Percentiles rank a stretch among this genome's conserved stretches.
Conservation (phyloP, 2,113 vertebrate species). For the Chionis minor region DNA sequence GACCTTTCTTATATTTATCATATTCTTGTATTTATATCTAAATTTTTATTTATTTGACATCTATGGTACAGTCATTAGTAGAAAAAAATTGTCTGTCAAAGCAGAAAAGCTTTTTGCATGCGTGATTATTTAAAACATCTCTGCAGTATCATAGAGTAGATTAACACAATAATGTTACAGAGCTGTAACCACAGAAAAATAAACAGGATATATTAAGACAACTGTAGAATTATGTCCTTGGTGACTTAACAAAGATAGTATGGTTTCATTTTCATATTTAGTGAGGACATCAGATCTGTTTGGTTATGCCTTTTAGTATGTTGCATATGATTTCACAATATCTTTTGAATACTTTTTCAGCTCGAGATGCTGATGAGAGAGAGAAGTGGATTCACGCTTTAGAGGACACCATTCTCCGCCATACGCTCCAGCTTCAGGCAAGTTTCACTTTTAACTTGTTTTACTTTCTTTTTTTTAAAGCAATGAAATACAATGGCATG, state of each 20-base stretch:
- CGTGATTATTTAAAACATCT: neutral
- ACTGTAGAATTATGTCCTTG: neutral
- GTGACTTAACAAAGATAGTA: neutral
- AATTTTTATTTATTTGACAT: neutral
- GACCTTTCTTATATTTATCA: neutral
- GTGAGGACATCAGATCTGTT: neutral
- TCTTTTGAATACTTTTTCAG: conserved; percentile 71
- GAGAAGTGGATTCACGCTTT: conserved; percentile 99
- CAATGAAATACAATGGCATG: neutral
- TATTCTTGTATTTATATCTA: neutral
- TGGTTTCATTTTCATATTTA: neutral
- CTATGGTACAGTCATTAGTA: neutral
- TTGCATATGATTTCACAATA: neutral
- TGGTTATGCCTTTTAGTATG: neutral
- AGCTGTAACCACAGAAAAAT: neutral
- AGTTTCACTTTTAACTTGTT: conserved; percentile 17
- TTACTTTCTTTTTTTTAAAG: neutral
- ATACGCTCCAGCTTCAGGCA: conserved; percentile 94
- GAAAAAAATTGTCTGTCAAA: neutral
- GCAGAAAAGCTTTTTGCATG: neutral
- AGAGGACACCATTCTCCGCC: conserved; percentile 98
- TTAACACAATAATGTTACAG: neutral
- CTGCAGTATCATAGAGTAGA: neutral
- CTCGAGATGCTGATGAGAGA: conserved; percentile 96
- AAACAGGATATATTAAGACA: neutral